Conservation (phyloP, 2,888 invertebrate genomes). For the Cataglyphis rosenhaueri region DNA sequence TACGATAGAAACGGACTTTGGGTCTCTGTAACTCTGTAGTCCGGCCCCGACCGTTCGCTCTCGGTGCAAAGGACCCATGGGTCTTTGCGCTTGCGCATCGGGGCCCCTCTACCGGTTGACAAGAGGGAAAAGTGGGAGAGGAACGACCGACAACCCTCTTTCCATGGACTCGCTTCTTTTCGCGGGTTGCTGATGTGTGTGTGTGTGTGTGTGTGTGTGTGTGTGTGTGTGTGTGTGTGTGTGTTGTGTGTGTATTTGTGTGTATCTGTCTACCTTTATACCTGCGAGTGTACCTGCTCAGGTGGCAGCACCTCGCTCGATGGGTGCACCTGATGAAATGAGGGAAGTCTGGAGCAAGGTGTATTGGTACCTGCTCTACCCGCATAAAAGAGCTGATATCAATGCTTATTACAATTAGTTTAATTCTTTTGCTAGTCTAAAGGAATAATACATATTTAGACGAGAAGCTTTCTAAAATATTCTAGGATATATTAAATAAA, state of each 20-base stretch:
- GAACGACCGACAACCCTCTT: slow-evolving; percentile 72
- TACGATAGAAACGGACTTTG: slow-evolving; percentile 80
- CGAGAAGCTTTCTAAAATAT: neutral
- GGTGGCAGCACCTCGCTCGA: slow-evolving; percentile 77
- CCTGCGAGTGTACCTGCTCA: slow-evolving; percentile 71
- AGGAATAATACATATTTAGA: neutral
- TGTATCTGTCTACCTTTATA: slow-evolving; percentile 45
- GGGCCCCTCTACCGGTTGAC: slow-evolving; percentile 42
- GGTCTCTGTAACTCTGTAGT: slow-evolving; percentile 75
- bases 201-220: neutral
- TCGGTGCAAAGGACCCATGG: slow-evolving; percentile 71
- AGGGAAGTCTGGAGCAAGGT: slow-evolving; percentile 39
- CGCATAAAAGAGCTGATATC: neutral
- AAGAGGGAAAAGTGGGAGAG: slow-evolving; percentile 60
- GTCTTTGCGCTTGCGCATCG: slow-evolving; percentile 71
- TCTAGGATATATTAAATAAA: neutral
- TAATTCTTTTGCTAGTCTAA: neutral
- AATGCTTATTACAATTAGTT: neutral
- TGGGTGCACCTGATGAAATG: slow-evolving; percentile 33
- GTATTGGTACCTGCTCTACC: slow-evolving; percentile 17
- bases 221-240: neutral
- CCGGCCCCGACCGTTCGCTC: slow-evolving; percentile 65
- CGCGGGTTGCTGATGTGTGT: slow-evolving; percentile 41
- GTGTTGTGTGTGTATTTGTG: neutral
- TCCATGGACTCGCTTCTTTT: slow-evolving; percentile 71